Conservation (phyloP, 1,140 invertebrate genomes). For the Forficula auricularia region DNA sequence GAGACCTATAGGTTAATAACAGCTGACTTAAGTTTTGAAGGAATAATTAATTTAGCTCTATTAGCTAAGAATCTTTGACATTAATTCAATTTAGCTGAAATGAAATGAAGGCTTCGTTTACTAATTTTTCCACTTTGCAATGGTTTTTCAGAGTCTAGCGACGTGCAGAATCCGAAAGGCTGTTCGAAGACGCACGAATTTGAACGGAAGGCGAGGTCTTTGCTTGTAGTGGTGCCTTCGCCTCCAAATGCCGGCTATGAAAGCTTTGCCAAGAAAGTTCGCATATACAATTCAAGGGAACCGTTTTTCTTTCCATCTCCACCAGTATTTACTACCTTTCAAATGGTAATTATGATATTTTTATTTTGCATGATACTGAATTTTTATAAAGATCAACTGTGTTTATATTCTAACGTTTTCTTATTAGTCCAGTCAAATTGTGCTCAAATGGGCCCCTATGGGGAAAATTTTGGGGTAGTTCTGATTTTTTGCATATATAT, state of each 20-base stretch:
- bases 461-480: too few relatives aligned
- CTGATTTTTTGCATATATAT: too few relatives aligned
- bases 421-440: too few relatives aligned
- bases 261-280: constrained; percentile 57
- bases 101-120: too few relatives aligned
- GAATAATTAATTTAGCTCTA: too few relatives aligned
- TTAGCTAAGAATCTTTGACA: too few relatives aligned
- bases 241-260: constrained; percentile 54
- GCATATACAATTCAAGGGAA: constrained; percentile 48
- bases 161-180: not conserved
- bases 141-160: constrained; percentile 3
- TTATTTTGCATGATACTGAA: constrained; percentile 2
- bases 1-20: too few relatives aligned
- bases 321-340: constrained; percentile 30
- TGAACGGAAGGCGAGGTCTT: constrained; percentile 50
- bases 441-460: too few relatives aligned
- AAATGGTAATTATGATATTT: constrained; percentile 31
- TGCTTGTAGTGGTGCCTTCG: constrained; percentile 69
- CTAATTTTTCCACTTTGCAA: too few relatives aligned
- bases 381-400: constrained; percentile 2
- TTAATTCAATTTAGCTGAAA: too few relatives aligned
- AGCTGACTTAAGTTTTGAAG: too few relatives aligned
- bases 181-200: constrained; percentile 34
- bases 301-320: constrained; percentile 59
- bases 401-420: too few relatives aligned